Evolutionary conservation across 1,140 invertebrate genomes (phyloP).

Genomic region (Drosophila lacteicornis): DNA sequence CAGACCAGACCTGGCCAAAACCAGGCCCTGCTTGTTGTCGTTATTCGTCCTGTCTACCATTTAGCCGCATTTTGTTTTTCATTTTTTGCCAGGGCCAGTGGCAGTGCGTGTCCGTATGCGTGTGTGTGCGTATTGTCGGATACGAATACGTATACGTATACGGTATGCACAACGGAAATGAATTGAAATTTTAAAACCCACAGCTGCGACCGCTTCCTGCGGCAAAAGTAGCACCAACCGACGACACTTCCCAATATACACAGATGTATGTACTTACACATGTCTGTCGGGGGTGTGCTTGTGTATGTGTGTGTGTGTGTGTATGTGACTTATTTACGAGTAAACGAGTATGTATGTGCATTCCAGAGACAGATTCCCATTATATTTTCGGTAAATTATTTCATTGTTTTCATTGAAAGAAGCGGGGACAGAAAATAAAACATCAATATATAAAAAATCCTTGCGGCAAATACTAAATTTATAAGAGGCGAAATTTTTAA

Average conservation of each 20-base stretch:
- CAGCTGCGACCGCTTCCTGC: constrained; percentile 82
- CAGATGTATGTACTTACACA: constrained; percentile 48
- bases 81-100: constrained; percentile 8
- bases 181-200: constrained; percentile 83
- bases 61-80: constrained; percentile 69
- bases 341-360: constrained; percentile 11
- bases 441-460: background rate
- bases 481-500: too few species aligned
- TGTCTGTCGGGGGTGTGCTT: constrained; percentile 20
- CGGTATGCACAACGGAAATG: constrained; percentile 78
- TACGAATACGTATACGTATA: constrained; percentile 31
- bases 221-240: constrained; percentile 74
- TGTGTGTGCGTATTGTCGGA: constrained; percentile 14
- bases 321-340: constrained; percentile 37
- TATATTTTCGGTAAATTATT: constrained; percentile 28
- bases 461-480: background rate
- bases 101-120: background rate
- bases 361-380: constrained; percentile 35
- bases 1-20: constrained; percentile 8
- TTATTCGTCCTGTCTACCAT: constrained; percentile 66
- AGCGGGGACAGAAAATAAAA: background rate
- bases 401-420: constrained; percentile 3
- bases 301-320: background rate
- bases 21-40: constrained; percentile 39
- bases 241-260: constrained; percentile 61